A percentile compares a stretch with the other conserved stretches of the same genome.
Evolutionary conservation across 2,888 invertebrate genomes (phyloP).

Genomic region (Hoplodrina ambigua): DNA sequence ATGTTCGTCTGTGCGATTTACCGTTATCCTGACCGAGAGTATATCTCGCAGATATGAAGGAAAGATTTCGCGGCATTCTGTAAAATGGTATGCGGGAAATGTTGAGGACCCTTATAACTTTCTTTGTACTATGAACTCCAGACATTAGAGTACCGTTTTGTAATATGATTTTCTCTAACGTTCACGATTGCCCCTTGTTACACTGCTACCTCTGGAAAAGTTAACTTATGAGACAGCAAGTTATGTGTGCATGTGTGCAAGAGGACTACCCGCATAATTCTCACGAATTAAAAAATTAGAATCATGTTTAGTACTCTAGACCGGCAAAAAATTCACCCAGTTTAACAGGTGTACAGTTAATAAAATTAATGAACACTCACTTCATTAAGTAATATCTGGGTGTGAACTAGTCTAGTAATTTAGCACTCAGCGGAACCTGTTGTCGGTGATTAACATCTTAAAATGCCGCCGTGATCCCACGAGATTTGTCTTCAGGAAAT

Average conservation of each 20-base stretch:
- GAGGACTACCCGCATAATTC: background rate
- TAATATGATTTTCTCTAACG: background rate
- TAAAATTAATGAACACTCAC: conserved; percentile 46
- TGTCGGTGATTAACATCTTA: conserved; percentile 54
- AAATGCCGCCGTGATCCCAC: conserved; percentile 62
- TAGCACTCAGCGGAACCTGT: conserved; percentile 54
- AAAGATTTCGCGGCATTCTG: conserved; percentile 44
- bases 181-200: background rate
- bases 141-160: background rate
- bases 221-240: background rate
- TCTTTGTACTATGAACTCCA: conserved; percentile 5
- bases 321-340: conserved; percentile 18
- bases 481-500: conserved; percentile 64
- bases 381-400: conserved; percentile 61
- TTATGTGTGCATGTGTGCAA: background rate
- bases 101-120: conserved; percentile 10
- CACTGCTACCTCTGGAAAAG: background rate
- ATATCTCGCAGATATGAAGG: conserved; percentile 54
- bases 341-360: conserved; percentile 52
- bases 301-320: conserved; percentile 18
- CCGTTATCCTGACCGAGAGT: conserved; percentile 56
- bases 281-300: conserved; percentile 1
- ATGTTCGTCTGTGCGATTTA: conserved; percentile 38
- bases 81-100: conserved; percentile 31
- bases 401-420: conserved; percentile 54